Conservation (phyloP, 2,797 vertebrate species). For the Champsocephalus gunnari region DNA sequence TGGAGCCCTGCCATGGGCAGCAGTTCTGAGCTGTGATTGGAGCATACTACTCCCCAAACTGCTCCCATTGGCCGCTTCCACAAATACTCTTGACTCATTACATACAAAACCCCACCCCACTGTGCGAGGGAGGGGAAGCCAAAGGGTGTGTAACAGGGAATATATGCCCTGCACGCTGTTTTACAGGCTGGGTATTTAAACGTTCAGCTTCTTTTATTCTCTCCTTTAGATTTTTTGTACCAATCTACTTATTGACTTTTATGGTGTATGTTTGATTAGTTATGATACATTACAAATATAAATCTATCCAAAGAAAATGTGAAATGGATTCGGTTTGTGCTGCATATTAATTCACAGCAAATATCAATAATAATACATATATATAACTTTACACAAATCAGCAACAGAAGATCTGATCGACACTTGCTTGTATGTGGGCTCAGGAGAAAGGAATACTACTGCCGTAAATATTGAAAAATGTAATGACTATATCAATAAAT, state of each 20-base stretch:
- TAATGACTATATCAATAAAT: too few relatives aligned
- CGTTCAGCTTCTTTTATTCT: not conserved
- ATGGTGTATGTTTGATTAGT: not conserved
- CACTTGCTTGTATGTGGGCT: too few relatives aligned
- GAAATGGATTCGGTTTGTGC: too few relatives aligned
- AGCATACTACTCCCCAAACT: constrained; percentile 17
- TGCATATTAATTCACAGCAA: not conserved
- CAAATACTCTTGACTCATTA: constrained; percentile 72
- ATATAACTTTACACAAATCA: too few relatives aligned
- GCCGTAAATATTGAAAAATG: too few relatives aligned
- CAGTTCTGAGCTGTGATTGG: constrained; percentile 74
- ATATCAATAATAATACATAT: not conserved
- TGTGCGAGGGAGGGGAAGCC: constrained; percentile 11
- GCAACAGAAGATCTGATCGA: too few relatives aligned
- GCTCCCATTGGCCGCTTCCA: constrained; percentile 71
- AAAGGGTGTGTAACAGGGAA: accelerated
- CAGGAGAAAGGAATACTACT: too few relatives aligned
- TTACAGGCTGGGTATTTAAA: constrained; percentile 45
- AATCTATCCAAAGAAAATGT: not conserved
- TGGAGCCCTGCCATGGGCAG: constrained; percentile 60
- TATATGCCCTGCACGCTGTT: constrained; percentile 14
- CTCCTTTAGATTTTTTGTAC: not conserved
- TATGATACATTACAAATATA: not conserved
- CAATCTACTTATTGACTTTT: not conserved
- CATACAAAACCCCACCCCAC: constrained; percentile 60